phyloP scores from a whole-genome alignment of 2,888 invertebrate species.

The Nymphalis polychloros region DNA sequence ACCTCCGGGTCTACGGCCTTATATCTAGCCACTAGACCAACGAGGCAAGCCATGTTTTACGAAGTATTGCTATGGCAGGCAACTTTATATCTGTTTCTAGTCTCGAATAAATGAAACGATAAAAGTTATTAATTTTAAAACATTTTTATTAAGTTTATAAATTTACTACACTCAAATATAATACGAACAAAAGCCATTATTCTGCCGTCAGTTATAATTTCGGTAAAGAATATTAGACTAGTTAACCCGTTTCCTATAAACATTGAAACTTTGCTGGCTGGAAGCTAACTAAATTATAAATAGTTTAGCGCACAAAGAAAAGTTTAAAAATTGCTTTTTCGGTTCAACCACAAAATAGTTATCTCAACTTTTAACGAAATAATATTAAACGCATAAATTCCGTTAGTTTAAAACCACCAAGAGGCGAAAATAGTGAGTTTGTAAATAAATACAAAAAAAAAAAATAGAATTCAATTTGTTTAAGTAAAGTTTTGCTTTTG shows the following conservation, averaged over 20 bases:
- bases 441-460: neutral
- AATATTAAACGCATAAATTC: conserved; percentile 26
- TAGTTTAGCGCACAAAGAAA: conserved; percentile 19
- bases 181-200: neutral
- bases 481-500: neutral
- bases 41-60: too few species aligned
- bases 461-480: neutral
- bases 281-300: conserved; percentile 27
- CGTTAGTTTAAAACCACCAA: conserved; percentile 21
- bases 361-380: conserved; percentile 28
- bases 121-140: too few species aligned
- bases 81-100: too few species aligned
- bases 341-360: conserved; percentile 27
- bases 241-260: conserved; percentile 22
- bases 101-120: too few species aligned
- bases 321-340: conserved; percentile 26
- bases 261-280: conserved; percentile 11
- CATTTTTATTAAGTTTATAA: neutral
- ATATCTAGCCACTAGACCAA: too few species aligned
- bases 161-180: neutral
- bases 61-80: too few species aligned
- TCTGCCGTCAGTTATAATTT: conserved; percentile 19
- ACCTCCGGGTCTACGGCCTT: too few species aligned
- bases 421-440: conserved; percentile 10
- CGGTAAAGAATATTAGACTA: conserved; percentile 21